A percentile compares a stretch with the other conserved stretches of the same genome.
Evolutionary conservation across 2,888 invertebrate species (phyloP).

Genomic region (Oscheius myriophilus): DNA sequence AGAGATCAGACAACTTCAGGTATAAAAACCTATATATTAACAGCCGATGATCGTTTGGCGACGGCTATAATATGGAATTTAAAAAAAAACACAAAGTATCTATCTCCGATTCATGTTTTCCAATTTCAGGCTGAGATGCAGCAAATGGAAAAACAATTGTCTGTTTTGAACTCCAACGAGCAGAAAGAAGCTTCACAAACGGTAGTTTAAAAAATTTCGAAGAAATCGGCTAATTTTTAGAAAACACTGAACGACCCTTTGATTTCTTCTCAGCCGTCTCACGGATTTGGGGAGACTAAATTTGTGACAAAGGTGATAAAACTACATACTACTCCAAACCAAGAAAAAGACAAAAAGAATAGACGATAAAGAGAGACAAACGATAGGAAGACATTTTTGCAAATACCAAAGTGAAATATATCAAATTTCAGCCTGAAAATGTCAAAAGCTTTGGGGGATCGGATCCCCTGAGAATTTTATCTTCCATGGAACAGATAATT

Average conservation of each 20-base stretch:
- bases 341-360: neutral
- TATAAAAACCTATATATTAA: neutral
- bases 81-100: no score
- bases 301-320: no score
- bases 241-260: neutral
- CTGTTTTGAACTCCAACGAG: neutral
- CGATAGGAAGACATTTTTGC: no score
- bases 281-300: no score
- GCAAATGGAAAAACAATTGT: slow-evolving; percentile 14
- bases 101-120: no score
- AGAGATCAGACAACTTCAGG: slow-evolving; percentile 20
- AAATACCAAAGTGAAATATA: no score
- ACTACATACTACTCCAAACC: no score
- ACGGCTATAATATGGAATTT: no score
- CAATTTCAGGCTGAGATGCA: slow-evolving; percentile 14
- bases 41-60: no score
- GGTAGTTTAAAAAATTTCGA: neutral
- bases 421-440: neutral
- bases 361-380: no score
- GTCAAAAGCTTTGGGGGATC: neutral
- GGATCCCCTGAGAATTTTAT: slow-evolving; percentile 5
- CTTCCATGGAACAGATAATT: neutral
- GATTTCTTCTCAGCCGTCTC: neutral
- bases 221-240: neutral
- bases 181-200: neutral